phyloP scores from a whole-genome alignment of 2,888 invertebrate genomes.

The Sminthurinus aureus region DNA sequence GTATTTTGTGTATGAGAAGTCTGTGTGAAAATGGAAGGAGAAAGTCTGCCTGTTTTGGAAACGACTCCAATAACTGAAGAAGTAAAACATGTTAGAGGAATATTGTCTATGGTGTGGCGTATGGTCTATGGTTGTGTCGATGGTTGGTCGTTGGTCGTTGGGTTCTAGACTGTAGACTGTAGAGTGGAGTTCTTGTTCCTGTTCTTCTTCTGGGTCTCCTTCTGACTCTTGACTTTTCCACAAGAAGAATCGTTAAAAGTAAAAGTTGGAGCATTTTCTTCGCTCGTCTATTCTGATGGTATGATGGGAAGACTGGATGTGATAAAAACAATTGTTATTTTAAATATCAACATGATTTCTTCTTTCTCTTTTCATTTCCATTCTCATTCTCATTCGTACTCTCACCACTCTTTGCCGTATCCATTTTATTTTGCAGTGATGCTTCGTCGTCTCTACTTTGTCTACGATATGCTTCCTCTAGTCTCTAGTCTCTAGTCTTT shows the following conservation, averaged over 20 bases:
- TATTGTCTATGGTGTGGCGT: neutral
- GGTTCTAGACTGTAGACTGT: too few relatives aligned
- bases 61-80: neutral
- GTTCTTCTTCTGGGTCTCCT: slow-evolving; percentile 3
- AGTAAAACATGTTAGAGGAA: neutral
- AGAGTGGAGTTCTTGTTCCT: too few relatives aligned
- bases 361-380: slow-evolving; percentile 3
- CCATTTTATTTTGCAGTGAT: slow-evolving; percentile 1
- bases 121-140: neutral
- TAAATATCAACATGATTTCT: slow-evolving; percentile 24
- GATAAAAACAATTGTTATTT: slow-evolving; percentile 23
- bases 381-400: neutral
- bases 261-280: slow-evolving; percentile 33
- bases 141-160: neutral
- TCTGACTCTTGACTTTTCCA: slow-evolving; percentile 2
- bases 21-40: neutral
- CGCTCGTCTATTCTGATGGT: slow-evolving; percentile 29
- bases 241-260: slow-evolving; percentile 24
- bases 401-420: neutral
- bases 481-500: too few relatives aligned
- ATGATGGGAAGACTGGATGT: slow-evolving; percentile 1
- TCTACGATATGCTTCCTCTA: neutral
- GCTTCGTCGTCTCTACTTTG: neutral
- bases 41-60: neutral
- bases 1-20: too few relatives aligned